Percentiles rank a stretch among this genome's conserved stretches.
Evolutionary conservation across 2,113 vertebrate species (phyloP).

Genomic region (Actinemys pallida): DNA sequence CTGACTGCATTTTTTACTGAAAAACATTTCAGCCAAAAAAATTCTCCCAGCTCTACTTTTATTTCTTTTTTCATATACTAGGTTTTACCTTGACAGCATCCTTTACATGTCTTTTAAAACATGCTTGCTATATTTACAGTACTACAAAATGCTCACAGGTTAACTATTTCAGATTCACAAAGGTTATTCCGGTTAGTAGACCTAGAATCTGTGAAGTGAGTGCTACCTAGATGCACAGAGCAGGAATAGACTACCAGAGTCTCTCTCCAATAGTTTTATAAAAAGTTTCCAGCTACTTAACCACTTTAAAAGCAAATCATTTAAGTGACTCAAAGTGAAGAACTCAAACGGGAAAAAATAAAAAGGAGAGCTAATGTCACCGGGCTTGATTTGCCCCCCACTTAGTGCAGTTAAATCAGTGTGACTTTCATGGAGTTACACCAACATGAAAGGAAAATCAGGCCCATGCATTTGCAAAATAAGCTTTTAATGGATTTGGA

Average conservation of each 20-base stretch:
- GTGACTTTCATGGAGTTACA: neutral
- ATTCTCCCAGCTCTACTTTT: neutral
- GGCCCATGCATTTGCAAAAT: neutral
- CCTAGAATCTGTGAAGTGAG: neutral
- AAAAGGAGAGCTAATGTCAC: neutral
- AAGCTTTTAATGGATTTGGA: neutral
- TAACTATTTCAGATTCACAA: neutral
- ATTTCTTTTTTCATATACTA: neutral
- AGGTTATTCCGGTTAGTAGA: fast-evolving
- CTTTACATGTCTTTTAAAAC: neutral
- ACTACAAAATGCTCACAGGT: neutral
- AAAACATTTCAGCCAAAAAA: neutral
- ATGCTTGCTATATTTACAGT: neutral
- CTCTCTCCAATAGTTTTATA: neutral
- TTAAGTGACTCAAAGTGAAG: neutral
- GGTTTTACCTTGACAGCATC: neutral
- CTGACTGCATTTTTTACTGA: neutral
- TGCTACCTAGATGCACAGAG: neutral
- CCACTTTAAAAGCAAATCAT: neutral
- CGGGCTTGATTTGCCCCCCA: neutral
- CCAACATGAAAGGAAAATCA: neutral
- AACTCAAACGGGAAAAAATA: neutral
- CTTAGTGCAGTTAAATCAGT: neutral
- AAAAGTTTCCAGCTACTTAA: neutral
- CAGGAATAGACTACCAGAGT: neutral